Base-by-base conservation (phyloP, 2,888 invertebrate genomes). In the Amorpha juglandis region DNA sequence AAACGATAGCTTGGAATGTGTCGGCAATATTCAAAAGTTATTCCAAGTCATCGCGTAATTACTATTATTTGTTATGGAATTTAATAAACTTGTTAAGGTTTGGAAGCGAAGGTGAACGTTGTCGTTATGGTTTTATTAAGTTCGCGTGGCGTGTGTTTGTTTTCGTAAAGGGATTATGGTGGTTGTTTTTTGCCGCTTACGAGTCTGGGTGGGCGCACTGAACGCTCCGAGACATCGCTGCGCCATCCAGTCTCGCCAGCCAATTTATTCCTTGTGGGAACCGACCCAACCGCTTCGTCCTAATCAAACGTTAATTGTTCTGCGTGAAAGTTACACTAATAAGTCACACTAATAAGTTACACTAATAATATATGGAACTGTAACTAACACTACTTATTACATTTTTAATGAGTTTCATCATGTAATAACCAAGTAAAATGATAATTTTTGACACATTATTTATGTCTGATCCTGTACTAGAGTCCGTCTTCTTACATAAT, bases 11-110 rank as follows among this genome's bases (percentile, higher is more conserved):
- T 79, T 69, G 89, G 89, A 88, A 92, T 91, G 87, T 79, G 89
- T 83, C 92, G 89, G 90, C 87, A 78, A 78, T 83, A 83, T 84
- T 88, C 89, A 91, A 91, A 89, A 88, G 88, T 82, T 71, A 88
- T 87, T 89, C 83, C 80, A 82, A 88, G 81, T 86, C 91, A 91
- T 91, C 89, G 84, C 86, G 87, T 89, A 90, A 92, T 92, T 86
- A 91, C 89, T 88, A 92, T 90, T 92, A 92, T 92, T 92, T 89
- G 87, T 87, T 91, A 88, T 87, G 83, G 87, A 91, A 92, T 93
- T 83, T 93, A 92, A 92, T 93, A 93, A 92, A 93, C 92, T 93
- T 92, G 93, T 93, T 92, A 92, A 86, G 87, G 88, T 89, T 90
- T 90, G 85, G 90, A 86, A 89, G 86, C 86, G 86, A 81, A 90